Base-by-base conservation (phyloP, 2,888 invertebrate genomes). In the Drosophila setosimentum region DNA sequence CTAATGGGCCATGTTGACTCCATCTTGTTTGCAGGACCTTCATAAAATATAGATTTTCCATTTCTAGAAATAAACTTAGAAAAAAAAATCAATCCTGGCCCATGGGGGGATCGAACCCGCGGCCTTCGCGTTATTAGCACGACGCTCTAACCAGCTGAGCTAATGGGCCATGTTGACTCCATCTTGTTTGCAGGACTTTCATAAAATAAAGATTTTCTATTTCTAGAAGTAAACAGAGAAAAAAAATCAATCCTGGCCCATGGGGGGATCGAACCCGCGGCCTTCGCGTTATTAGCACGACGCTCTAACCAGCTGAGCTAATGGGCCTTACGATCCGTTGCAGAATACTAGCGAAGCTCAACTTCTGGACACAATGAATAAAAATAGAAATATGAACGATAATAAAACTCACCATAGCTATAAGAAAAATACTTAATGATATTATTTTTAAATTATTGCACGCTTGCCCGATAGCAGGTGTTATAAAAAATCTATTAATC, bases 241-340 rank as follows among this genome's bases (percentile, higher is more conserved):
- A 37, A 53, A 55, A 63, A 42, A 49, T n/a, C 54, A 59, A 45
- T 66, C 59, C 0, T 93, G 92, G 92, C 92, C 92, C 92, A 93
- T 92, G 93, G 81, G 92, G 92, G 93, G 93, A 92, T 93, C 93
- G 93, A 92, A 93, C 92, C 91, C 92, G 90, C 92, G 92, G 87
- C 93, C 93, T 92, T 93, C 92, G 92, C 92, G 93, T 93, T 93
- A 93, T 92, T 93, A 93, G 93, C 92, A 92, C 92, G 92, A 93
- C 92, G 93, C 93, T 93, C 93, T 93, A 93, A 92, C 93, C 93
- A 93, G 89, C 93, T 93, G 93, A 93, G 93, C 93, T 93, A 93
- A 92, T 92, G 93, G 93, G 93, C 93, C 93, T 13, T 13, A 35
- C 32, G 53, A 54, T 55, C 53, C 0, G 0, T 0, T 0, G 0